Evolutionary conservation across 2,888 invertebrate genomes (phyloP).

Genomic region (Pandemis heparana): DNA sequence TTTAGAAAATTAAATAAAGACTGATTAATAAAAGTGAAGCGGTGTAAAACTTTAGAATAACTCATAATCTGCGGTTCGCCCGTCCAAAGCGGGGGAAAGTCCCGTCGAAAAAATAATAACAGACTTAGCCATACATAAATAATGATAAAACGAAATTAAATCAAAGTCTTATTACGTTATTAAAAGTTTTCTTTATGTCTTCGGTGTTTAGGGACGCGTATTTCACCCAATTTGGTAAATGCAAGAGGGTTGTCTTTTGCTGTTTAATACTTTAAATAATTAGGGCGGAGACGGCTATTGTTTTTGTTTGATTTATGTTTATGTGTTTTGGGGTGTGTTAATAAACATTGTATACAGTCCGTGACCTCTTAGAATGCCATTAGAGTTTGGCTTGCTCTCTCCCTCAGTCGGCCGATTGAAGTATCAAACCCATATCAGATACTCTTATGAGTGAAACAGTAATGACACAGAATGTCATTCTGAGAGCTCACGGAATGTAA

Average conservation of each 20-base stretch:
- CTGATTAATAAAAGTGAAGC: too few species aligned
- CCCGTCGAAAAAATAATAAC: slow-evolving; percentile 73
- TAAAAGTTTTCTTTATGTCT: slow-evolving; percentile 85
- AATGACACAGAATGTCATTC: too few species aligned
- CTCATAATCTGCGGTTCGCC: neutral
- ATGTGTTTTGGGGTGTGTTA: slow-evolving; percentile 11
- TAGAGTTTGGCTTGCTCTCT: too few species aligned
- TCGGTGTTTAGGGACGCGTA: slow-evolving; percentile 79
- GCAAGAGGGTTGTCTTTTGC: slow-evolving; percentile 69
- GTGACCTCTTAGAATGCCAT: too few species aligned
- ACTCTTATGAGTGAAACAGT: too few species aligned
- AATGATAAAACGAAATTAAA: slow-evolving; percentile 86
- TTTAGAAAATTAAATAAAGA: too few species aligned
- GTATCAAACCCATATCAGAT: too few species aligned
- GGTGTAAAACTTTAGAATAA: neutral
- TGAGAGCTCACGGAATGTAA: too few species aligned
- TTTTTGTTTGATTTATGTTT: slow-evolving; percentile 46
- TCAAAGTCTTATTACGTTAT: slow-evolving; percentile 85
- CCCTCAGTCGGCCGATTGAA: too few species aligned
- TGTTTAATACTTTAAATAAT: slow-evolving; percentile 70
- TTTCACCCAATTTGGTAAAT: slow-evolving; percentile 84
- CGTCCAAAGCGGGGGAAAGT: neutral
- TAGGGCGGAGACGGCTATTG: slow-evolving; percentile 60
- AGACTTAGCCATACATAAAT: slow-evolving; percentile 83
- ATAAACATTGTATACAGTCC: neutral